Base-by-base conservation (phyloP, 2,797 vertebrate genomes). In the Myotis planiceps region DNA sequence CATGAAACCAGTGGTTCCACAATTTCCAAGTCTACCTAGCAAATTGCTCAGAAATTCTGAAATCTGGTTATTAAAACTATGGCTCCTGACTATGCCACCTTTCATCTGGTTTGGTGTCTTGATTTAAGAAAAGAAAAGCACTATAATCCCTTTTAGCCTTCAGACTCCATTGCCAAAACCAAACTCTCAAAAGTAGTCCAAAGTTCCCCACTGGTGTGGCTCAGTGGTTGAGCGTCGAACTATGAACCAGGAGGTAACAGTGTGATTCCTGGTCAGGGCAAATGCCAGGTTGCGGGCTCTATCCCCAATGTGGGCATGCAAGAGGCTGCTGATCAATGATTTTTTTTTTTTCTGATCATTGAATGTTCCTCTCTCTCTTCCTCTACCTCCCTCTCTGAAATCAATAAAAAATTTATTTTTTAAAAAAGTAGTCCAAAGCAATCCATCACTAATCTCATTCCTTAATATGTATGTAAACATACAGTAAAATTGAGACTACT, bases 371-470 rank as follows among this genome's bases (percentile, higher is more conserved):
- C 27, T 60, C 25, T 60, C 55, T 58, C 55, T 58, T 29, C 25
- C 10, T 58, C 55, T 58, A 5, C 23, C 23, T 58, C 12, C 55
- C 58, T 60, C 25, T 60, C 58, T 29, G 58, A 60, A 60, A 60
- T 60, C 58, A 60, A 60, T 29, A 23, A 53, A 53, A 45, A 10
- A 12, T 45, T 12, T 45, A 45, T 45, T 45, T 45, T 45, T 42
- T 42, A 25, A 58, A 65, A 69, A 69, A 55, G 45, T 92, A 72
- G 68, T 79, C 9, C 63, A 96, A 92, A 96, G n/a, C 55, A 96
- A 92, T 39, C 10, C 37, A 60, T 74, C 42, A 81, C 32, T 85
- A 75, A 90, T 63, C 12, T 79, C 42, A 42, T 82, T 65, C 34
- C 7, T 58, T 63, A 78, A 86, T 32, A 37, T 39, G 90, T 72